Conservation (phyloP, 2,888 invertebrate species). For the Ceratothoa steindachneri region DNA sequence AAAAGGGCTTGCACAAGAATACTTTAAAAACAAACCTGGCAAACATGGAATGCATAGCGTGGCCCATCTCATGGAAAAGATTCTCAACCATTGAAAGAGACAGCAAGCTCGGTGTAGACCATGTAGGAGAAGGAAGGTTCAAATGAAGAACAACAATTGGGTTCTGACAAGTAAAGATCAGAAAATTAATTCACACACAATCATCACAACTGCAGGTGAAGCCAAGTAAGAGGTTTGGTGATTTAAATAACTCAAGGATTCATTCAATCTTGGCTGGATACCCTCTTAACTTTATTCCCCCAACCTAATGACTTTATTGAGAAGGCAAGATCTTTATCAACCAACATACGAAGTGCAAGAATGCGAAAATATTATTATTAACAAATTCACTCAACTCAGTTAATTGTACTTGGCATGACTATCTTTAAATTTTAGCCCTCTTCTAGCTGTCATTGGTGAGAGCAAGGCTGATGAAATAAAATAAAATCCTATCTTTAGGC, state of each 20-base stretch:
- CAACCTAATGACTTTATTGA: too few relatives aligned
- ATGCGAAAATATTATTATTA: too few relatives aligned
- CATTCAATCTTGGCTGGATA: background rate
- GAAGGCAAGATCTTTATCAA: too few relatives aligned
- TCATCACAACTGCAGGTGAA: background rate
- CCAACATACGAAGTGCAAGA: too few relatives aligned
- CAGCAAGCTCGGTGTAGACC: conserved; percentile 72
- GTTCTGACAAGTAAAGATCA: conserved; percentile 58
- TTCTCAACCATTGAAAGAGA: conserved; percentile 85
- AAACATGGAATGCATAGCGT: conserved; percentile 98
- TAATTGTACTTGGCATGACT: too few relatives aligned
- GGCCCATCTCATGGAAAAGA: conserved; percentile 97
- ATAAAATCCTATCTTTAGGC: too few relatives aligned
- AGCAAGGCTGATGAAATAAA: too few relatives aligned
- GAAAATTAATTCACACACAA: background rate
- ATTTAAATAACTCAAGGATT: background rate
- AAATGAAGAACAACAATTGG: conserved; percentile 91
- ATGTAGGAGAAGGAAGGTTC: conserved; percentile 72
- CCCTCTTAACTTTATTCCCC: background rate
- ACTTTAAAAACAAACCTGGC: conserved; percentile 57
- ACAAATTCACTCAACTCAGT: too few relatives aligned
- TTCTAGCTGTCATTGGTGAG: too few relatives aligned
- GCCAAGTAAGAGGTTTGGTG: background rate
- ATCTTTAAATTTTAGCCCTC: too few relatives aligned
- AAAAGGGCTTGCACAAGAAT: too few relatives aligned